These are phyloP conservation scores for Vannuccia rotundouncinata DNA, from an alignment of 2,888 invertebrate genomes.

Conservation along the genomic window DNA sequence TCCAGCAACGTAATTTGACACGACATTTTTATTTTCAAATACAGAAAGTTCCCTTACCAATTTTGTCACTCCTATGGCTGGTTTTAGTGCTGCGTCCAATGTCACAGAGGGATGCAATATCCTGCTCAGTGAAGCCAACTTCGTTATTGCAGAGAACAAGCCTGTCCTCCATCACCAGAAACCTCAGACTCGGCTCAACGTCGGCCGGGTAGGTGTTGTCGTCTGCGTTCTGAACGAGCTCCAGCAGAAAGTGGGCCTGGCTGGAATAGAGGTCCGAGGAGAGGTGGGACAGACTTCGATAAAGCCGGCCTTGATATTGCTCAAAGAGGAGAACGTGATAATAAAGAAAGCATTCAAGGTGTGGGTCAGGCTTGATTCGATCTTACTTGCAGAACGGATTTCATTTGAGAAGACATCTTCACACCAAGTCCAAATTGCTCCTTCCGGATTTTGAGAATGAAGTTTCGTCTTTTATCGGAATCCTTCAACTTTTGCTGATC, in stretches of 20 bases:
- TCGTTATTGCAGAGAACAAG: constrained; percentile 54
- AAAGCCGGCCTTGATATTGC: neutral
- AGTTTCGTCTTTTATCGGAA: neutral
- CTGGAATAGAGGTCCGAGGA: constrained; percentile 48
- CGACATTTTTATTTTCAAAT: too few relatives aligned
- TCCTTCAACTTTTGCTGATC: too few relatives aligned
- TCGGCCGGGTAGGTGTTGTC: constrained; percentile 53
- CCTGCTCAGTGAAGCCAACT: constrained; percentile 49
- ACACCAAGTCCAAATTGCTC: neutral
- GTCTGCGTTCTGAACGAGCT: constrained; percentile 57
- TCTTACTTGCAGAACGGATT: neutral
- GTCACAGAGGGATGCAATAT: constrained; percentile 55
- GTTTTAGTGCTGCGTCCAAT: constrained; percentile 56
- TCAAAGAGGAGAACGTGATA: neutral
- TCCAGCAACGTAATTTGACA: too few relatives aligned
- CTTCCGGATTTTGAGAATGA: neutral
- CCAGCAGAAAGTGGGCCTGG: constrained; percentile 56
- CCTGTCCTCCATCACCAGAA: constrained; percentile 33
- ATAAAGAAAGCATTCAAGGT: neutral
- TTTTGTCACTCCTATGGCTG: constrained; percentile 54
- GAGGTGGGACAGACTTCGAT: constrained; percentile 30
- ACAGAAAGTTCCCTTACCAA: constrained; percentile 47
- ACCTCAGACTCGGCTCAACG: constrained; percentile 39
- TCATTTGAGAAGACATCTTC: neutral
- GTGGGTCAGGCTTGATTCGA: neutral